These are phyloP conservation scores for Anomalospiza imberbis DNA, from an alignment of 2,797 vertebrate species.

Conservation along the genomic window DNA sequence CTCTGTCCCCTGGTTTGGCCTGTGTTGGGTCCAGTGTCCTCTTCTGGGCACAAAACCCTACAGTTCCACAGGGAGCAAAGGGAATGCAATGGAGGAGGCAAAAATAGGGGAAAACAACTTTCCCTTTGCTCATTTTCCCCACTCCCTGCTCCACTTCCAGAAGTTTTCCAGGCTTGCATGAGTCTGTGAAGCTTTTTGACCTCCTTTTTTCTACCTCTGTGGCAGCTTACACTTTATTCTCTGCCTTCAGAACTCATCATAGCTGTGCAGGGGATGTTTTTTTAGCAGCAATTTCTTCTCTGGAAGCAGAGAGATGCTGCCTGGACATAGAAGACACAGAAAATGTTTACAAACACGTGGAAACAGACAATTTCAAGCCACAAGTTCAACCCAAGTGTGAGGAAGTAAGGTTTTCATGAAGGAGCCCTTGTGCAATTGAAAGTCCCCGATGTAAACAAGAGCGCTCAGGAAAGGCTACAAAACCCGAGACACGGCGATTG, in stretches of 20 bases:
- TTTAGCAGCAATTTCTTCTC: neutral
- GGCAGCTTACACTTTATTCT: neutral
- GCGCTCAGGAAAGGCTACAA: neutral
- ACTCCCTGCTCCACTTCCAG: neutral
- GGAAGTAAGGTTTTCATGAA: neutral
- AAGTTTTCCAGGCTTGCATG: neutral
- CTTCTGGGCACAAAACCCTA: neutral
- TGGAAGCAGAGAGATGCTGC: neutral
- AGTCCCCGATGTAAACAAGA: constrained; percentile 35
- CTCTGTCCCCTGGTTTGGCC: neutral
- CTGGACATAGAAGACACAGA: neutral
- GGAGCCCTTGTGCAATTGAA: neutral
- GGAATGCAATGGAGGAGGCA: neutral
- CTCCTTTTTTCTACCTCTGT: neutral
- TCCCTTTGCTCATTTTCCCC: neutral
- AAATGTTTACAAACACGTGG: neutral
- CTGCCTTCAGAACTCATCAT: neutral
- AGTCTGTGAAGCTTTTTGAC: neutral
- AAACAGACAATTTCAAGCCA: neutral
- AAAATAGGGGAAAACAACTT: neutral
- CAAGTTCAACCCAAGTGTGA: neutral
- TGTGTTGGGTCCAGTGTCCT: neutral
- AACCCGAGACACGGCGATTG: neutral
- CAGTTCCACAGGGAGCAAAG: accelerated
- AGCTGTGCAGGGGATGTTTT: neutral